Evolutionary conservation across 2,888 invertebrate genomes (phyloP).

Genomic region (Drosophila picticornis): DNA sequence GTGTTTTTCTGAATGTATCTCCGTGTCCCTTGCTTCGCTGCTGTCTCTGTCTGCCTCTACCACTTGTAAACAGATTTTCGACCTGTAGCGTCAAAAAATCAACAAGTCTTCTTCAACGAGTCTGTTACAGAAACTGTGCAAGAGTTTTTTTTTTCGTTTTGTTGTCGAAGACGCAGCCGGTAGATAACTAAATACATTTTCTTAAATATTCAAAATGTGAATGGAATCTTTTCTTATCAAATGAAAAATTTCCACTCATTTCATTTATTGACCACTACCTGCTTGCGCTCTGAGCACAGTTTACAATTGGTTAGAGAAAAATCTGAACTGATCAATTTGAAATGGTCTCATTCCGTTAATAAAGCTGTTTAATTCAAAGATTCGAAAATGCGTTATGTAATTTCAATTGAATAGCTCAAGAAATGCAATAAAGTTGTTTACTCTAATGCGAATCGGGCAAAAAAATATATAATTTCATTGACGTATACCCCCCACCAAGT

Average conservation of each 20-base stretch:
- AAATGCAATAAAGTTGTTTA: conserved; percentile 54
- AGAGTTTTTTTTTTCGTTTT: conserved; percentile 20
- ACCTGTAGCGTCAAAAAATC: conserved; percentile 7
- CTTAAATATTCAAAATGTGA: conserved; percentile 9
- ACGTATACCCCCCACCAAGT: conserved; percentile 31
- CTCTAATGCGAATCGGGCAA: conserved; percentile 27
- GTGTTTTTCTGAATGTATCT: conserved; percentile 12
- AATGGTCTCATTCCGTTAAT: neutral
- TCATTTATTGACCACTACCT: conserved; percentile 19
- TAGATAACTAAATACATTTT: conserved; percentile 19
- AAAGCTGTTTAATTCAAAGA: neutral
- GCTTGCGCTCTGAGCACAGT: neutral
- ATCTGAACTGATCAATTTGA: neutral
- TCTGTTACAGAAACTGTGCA: conserved; percentile 20
- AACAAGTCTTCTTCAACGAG: conserved; percentile 2
- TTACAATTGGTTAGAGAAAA: neutral
- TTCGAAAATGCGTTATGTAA: neutral
- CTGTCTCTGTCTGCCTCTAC: conserved; percentile 4
- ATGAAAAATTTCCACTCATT: conserved; percentile 45
- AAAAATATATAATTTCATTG: conserved; percentile 20
- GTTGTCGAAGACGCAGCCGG: conserved; percentile 12
- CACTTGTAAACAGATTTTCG: conserved; percentile 23
- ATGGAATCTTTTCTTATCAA: conserved; percentile 44
- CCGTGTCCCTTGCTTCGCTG: neutral
- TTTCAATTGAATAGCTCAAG: neutral